phyloP scores from a whole-genome alignment of 2,888 invertebrate genomes.

The Hirtodrosophila duncani region DNA sequence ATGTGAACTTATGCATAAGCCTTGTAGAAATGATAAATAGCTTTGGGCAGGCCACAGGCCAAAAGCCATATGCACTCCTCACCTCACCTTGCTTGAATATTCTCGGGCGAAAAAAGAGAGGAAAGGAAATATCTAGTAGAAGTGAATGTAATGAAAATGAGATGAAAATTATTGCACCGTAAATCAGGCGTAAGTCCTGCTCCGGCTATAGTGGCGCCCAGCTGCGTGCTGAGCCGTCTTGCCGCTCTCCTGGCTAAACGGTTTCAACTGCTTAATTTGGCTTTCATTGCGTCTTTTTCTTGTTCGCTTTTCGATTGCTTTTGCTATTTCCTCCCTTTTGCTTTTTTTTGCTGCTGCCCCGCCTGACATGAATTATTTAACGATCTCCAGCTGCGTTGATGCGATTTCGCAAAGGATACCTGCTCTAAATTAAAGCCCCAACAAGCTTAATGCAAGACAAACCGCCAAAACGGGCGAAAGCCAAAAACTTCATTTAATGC shows the following conservation, averaged over 20 bases:
- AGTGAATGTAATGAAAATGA: conserved; percentile 69
- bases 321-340: conserved; percentile 6
- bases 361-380: conserved; percentile 73
- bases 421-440: conserved; percentile 67
- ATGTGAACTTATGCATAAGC: conserved; percentile 37
- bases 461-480: conserved; percentile 37
- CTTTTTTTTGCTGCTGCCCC: conserved; percentile 25
- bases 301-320: conserved; percentile 5
- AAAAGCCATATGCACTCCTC: conserved; percentile 24
- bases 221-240: conserved; percentile 42
- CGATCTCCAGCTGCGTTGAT: conserved; percentile 72
- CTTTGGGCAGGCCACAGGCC: conserved; percentile 30
- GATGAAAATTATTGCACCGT: conserved; percentile 72
- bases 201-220: conserved; percentile 35
- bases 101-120: conserved; percentile 28
- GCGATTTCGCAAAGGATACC: conserved; percentile 61
- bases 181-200: conserved; percentile 47
- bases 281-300: conserved; percentile 52
- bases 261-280: conserved; percentile 71
- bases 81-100: conserved; percentile 23
- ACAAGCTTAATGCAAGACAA: conserved; percentile 64
- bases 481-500: conserved; percentile 58
- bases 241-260: conserved; percentile 51
- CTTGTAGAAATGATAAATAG: conserved; percentile 57
- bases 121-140: conserved; percentile 2